These are phyloP conservation scores for Lycaon pictus DNA, from an alignment of 2,113 vertebrate genomes.

Conservation along the genomic window DNA sequence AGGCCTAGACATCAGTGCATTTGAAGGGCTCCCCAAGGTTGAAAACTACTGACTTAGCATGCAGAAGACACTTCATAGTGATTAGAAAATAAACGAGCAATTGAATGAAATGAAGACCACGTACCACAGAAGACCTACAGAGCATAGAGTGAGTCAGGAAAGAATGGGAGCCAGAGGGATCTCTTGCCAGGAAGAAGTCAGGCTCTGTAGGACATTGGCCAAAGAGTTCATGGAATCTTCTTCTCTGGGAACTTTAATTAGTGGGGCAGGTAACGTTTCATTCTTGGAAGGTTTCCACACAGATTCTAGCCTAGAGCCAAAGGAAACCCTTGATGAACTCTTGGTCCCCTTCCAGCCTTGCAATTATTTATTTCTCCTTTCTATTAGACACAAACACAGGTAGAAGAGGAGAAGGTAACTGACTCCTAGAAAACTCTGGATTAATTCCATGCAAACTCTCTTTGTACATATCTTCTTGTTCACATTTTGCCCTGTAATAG, in stretches of 20 bases:
- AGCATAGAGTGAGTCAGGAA: neutral
- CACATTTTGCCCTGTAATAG: neutral
- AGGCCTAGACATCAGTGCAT: neutral
- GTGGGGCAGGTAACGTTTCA: neutral
- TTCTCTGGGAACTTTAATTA: neutral
- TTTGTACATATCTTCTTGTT: neutral
- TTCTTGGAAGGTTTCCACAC: neutral
- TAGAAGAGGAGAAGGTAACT: neutral
- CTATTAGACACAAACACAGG: neutral
- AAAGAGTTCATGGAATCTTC: neutral
- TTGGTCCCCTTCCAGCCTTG: neutral
- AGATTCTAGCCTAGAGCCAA: neutral
- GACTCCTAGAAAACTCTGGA: neutral
- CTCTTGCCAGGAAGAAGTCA: neutral
- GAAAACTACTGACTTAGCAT: neutral
- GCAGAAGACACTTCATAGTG: neutral
- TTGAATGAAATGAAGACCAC: neutral
- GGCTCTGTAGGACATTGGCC: neutral
- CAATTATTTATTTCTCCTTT: slow-evolving; percentile 30
- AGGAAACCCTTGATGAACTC: neutral
- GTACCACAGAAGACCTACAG: neutral
- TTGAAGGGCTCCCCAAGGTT: neutral
- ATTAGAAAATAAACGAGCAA: neutral
- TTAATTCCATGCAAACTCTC: neutral
- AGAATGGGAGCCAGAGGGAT: neutral